A percentile compares a stretch with the other conserved stretches of the same genome.
Evolutionary conservation across 2,797 vertebrate genomes (phyloP).

Genomic region (Sebastes melanostomus): DNA sequence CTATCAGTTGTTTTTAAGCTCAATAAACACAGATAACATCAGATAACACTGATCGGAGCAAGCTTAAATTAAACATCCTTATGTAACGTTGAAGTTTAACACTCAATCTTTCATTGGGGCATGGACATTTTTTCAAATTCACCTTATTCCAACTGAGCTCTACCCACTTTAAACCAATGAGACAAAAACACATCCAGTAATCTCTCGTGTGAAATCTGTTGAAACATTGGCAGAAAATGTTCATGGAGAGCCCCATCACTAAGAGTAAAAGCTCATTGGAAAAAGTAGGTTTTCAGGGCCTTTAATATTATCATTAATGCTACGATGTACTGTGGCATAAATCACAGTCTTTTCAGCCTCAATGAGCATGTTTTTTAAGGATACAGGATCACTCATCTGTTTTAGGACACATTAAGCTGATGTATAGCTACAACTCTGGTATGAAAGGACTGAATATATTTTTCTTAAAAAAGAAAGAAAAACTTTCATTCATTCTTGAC

Average conservation of each 20-base stretch:
- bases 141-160: neutral
- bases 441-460: neutral
- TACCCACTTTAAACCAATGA: neutral
- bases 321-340: neutral
- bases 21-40: too few relatives aligned
- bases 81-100: neutral
- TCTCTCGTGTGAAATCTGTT: neutral
- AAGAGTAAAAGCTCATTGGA: neutral
- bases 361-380: neutral
- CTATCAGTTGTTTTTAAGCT: too few relatives aligned
- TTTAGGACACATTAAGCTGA: neutral
- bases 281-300: neutral
- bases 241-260: neutral
- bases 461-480: too few relatives aligned
- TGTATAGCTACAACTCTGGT: neutral
- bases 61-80: neutral
- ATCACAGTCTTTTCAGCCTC: neutral
- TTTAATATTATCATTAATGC: conserved; percentile 9
- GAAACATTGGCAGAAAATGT: neutral
- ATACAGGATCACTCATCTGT: neutral
- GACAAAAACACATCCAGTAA: neutral
- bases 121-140: neutral
- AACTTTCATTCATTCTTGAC: neutral
- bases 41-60: too few relatives aligned
- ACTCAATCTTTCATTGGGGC: neutral